A percentile compares a stretch with the other conserved stretches of the same genome.
phyloP scores from a whole-genome alignment of 2,888 invertebrate genomes.

The Morpho achilles region DNA sequence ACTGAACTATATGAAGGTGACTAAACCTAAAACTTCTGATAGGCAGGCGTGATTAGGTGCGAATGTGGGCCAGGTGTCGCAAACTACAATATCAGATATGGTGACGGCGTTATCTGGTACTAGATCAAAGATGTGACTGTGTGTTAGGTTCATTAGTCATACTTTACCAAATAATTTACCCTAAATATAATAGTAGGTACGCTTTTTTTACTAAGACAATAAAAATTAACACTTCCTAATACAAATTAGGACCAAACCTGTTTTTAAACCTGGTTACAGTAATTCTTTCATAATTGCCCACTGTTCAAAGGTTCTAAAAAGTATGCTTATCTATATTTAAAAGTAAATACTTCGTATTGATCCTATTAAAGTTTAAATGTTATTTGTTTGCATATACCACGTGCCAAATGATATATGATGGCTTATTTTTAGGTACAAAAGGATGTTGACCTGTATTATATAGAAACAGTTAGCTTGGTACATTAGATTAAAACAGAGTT shows the following conservation, averaged over 20 bases:
- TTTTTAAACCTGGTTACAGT: too few species aligned
- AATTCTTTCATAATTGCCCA: too few species aligned
- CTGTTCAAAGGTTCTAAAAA: too few species aligned
- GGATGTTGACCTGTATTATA: constrained; percentile 20
- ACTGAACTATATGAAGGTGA: constrained; percentile 36
- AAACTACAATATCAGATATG: constrained; percentile 46
- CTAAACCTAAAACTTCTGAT: constrained; percentile 53
- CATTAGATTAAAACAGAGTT: too few species aligned
- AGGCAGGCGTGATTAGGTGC: constrained; percentile 45
- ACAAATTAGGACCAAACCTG: too few species aligned
- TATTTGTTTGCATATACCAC: constrained; percentile 7
- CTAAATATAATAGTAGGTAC: too few species aligned
- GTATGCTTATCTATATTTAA: too few species aligned
- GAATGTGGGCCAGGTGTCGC: constrained; percentile 64
- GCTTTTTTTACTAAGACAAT: too few species aligned
- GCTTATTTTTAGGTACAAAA: constrained; percentile 26
- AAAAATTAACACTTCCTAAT: too few species aligned
- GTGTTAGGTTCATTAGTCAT: constrained; percentile 18
- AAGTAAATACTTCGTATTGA: not conserved
- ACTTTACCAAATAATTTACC: not conserved
- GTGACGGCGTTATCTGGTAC: constrained; percentile 33
- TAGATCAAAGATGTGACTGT: constrained; percentile 19
- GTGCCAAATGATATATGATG: constrained; percentile 20
- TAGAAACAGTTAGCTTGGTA: not conserved
- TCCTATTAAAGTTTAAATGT: not conserved